These are phyloP conservation scores for Laticauda laticaudata DNA, from an alignment of 2,113 vertebrate species.

Conservation along the genomic window DNA sequence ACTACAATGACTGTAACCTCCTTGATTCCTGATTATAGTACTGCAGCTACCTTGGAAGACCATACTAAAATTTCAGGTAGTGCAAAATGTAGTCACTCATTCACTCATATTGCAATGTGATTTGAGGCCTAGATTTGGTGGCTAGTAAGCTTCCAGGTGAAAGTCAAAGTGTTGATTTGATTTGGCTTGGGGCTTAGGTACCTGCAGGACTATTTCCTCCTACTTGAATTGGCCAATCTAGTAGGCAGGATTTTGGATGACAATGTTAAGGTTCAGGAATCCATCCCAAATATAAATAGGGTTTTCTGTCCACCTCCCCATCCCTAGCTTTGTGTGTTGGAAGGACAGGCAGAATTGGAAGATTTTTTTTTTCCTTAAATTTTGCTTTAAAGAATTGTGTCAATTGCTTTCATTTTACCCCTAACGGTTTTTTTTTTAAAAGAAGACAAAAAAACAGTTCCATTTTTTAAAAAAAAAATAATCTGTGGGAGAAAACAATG, in stretches of 20 bases:
- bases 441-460: not conserved
- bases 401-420: not conserved
- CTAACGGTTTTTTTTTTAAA: not conserved
- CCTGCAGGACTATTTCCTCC: not conserved
- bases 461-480: not conserved
- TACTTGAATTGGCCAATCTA: not conserved
- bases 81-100: not conserved
- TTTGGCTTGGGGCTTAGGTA: not conserved
- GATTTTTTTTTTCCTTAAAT: not conserved
- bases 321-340: not conserved
- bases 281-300: not conserved
- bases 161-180: not conserved
- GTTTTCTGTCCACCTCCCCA: not conserved
- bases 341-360: not conserved
- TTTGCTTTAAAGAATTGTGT: no score
- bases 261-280: not conserved
- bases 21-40: not conserved
- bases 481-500: not conserved
- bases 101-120: not conserved
- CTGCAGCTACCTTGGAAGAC: not conserved
- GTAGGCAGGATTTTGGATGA: not conserved
- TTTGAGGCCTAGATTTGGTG: not conserved
- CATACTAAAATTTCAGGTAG: not conserved
- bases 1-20: not conserved
- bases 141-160: not conserved